Conservation (phyloP, 1,140 invertebrate genomes). For the Sogatella furcifera region DNA sequence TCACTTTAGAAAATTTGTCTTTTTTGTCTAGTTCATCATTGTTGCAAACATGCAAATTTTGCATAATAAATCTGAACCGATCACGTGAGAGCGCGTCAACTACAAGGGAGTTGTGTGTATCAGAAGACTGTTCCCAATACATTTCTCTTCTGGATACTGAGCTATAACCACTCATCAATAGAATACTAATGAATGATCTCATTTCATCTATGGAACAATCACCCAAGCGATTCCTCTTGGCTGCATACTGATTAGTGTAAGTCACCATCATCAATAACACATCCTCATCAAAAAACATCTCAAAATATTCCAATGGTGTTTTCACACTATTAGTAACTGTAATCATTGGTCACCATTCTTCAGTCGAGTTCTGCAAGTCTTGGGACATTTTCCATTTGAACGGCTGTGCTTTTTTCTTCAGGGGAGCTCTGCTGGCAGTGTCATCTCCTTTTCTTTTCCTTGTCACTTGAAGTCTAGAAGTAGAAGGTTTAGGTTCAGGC, state of each 20-base stretch:
- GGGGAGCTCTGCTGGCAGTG: too few relatives aligned
- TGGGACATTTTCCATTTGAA: too few relatives aligned
- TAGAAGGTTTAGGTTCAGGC: too few relatives aligned
- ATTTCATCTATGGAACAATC: background rate
- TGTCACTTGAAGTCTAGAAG: too few relatives aligned
- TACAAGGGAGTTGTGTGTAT: background rate
- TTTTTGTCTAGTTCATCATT: background rate
- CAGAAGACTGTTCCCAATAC: background rate
- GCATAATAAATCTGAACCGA: background rate
- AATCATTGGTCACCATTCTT: too few relatives aligned
- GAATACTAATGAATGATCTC: background rate
- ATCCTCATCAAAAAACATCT: background rate
- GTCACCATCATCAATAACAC: background rate
- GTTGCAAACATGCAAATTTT: background rate
- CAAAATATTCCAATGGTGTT: background rate
- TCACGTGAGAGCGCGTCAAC: background rate
- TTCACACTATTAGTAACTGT: background rate
- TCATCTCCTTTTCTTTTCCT: too few relatives aligned
- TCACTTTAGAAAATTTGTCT: background rate
- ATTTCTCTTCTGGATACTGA: background rate
- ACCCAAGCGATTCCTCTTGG: background rate
- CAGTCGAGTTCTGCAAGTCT: too few relatives aligned
- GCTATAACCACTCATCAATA: background rate
- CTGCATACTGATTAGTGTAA: background rate
- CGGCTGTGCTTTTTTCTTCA: too few relatives aligned